Base-by-base conservation (phyloP, 92 coral and sea anemone genomes). In the Phymanthus crucifer region DNA sequence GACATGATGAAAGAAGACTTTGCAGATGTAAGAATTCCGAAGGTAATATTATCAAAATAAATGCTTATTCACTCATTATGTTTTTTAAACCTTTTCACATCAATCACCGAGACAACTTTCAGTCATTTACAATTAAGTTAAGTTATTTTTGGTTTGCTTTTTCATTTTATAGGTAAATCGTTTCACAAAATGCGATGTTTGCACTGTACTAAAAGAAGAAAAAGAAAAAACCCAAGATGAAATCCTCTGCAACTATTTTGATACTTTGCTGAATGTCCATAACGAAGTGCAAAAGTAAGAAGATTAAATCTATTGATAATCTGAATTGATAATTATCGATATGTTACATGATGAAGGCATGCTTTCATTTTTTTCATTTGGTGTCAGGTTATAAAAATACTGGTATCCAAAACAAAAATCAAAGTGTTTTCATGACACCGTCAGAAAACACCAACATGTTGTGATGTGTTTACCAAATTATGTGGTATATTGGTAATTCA, bases 231-330 rank as follows among this genome's bases (percentile, higher is more conserved):
- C 26, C 77, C 36, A 50, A 37, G 84, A 80, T 37, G 61, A 27
- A 50, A 21, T 18, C 24, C 26, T 76, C 1, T 71, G 84, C 27
- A 71, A 31, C 40, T 80, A 80, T 43, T 71, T 64, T 24, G 84
- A 80, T 7, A 3, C 9, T 43, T 43, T 79, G 10, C 56, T 67
- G 27, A 23, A 18, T 2, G 40, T 52, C 21, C 84, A 80, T 56
- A 80, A 80, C 54, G 47, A 70, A 21, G n/a, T 71, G 19, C 84
- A 80, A 71, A 71, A 66, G 84, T 80, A 56, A 16, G 47, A 7
- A 16, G 14, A 43, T 43, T 7, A 43, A 7, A 16, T 43, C n/a
- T n/a, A n/a, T n/a, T n/a, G n/a, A n/a, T n/a, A n/a, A n/a, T n/a
- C n/a, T n/a, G n/a, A n/a, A n/a, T 43, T 43, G 50, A 43, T 43